These are phyloP conservation scores for Epinephelus lanceolatus DNA, from an alignment of 2,113 vertebrate genomes.

Conservation along the genomic window DNA sequence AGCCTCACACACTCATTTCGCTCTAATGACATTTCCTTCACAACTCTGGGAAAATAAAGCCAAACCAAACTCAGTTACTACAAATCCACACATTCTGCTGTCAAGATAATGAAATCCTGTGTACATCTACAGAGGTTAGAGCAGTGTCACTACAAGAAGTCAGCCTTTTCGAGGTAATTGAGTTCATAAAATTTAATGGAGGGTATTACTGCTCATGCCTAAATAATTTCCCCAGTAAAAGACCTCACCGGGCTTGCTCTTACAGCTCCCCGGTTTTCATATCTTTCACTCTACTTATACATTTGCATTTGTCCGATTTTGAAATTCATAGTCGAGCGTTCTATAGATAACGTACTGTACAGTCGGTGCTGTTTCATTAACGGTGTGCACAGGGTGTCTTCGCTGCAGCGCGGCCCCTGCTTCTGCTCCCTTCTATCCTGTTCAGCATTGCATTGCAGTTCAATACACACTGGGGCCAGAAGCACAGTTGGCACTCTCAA, in stretches of 20 bases:
- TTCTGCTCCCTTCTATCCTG: background rate
- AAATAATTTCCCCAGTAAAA: conserved; percentile 73
- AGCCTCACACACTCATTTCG: conserved; percentile 4
- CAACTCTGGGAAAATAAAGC: conserved; percentile 29
- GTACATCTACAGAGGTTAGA: conserved; percentile 69
- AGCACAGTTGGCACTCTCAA: conserved; percentile 69
- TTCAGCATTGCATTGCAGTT: conserved; percentile 39
- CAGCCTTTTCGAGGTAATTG: conserved; percentile 75
- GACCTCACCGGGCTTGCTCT: conserved; percentile 56
- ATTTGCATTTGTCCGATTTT: conserved; percentile 53
- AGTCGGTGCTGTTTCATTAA: conserved; percentile 25
- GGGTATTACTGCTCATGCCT: conserved; percentile 76
- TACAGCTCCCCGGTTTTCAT: conserved; percentile 44
- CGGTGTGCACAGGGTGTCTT: background rate
- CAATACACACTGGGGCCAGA: conserved; percentile 47
- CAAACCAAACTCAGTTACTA: conserved; percentile 15
- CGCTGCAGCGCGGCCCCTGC: background rate
- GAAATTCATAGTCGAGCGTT: conserved; percentile 29
- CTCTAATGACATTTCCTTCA: conserved; percentile 25
- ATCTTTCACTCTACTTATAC: conserved; percentile 40
- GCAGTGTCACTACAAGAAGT: conserved; percentile 69
- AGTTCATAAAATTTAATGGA: conserved; percentile 78
- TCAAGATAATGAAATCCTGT: conserved; percentile 63
- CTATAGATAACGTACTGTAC: conserved; percentile 30
- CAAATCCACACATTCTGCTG: conserved; percentile 46